These are phyloP conservation scores for Synergus japonicus DNA, from an alignment of 2,888 invertebrate species.

Conservation along the genomic window DNA sequence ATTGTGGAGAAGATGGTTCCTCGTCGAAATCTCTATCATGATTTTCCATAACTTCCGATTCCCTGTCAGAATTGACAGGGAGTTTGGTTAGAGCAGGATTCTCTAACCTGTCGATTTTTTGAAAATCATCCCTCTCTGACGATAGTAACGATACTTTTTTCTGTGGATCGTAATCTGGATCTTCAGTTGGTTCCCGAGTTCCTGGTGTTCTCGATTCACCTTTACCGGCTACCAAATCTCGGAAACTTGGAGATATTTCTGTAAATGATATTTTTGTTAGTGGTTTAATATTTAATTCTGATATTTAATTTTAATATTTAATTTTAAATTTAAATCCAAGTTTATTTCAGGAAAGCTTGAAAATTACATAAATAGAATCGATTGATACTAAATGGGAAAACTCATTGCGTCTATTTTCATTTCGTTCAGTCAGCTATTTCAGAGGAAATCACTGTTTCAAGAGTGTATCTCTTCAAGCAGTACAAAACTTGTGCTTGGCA, in stretches of 20 bases:
- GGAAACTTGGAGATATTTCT: constrained; percentile 43
- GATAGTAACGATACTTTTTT: constrained; percentile 10
- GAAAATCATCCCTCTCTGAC: not conserved
- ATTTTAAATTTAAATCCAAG: not conserved
- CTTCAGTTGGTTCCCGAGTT: constrained; percentile 34
- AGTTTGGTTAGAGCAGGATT: not conserved
- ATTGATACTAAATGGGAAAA: not conserved
- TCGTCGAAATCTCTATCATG: constrained; percentile 51
- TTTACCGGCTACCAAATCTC: constrained; percentile 60
- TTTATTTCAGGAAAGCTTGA: not conserved
- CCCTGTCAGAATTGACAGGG: not conserved
- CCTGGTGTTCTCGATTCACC: constrained; percentile 58
- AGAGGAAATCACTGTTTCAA: constrained; percentile 27
- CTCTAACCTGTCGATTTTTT: not conserved
- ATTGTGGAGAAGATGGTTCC: constrained; percentile 35
- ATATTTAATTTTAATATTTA: not conserved
- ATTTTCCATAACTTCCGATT: constrained; percentile 20
- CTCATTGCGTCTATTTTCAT: not conserved
- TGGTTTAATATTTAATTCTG: not conserved
- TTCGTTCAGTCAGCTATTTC: not conserved
- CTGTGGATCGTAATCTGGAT: not conserved
- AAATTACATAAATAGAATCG: not conserved
- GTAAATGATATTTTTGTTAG: not conserved
- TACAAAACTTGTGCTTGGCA: not conserved
- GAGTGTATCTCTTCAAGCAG: not conserved